Evolutionary conservation across 2,113 vertebrate genomes (phyloP), one percentile per base, ranked within the genome.

Genomic region (Empidonax alnorum): DNA sequence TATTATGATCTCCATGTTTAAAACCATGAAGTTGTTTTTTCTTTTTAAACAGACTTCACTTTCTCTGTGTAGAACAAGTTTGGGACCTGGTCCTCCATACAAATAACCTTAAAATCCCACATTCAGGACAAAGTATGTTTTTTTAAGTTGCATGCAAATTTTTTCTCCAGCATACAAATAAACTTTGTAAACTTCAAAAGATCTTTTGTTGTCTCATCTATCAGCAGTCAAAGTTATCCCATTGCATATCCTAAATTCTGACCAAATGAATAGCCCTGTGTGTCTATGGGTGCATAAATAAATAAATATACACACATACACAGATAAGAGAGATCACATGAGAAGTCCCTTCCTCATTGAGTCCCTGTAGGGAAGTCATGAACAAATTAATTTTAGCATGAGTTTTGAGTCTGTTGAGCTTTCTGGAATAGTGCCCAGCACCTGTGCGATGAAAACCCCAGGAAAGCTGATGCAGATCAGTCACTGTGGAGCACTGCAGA

Each of bases 241-340:
- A 37, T 53, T 63, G 22, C 3, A 13, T 42, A 76, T 49, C 25
- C 39, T 42, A 47, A 67, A 75, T 25, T 67, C n/a, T 4, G 1
- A 59, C 13, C 9, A 42, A 13, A 21, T 6, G 7, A 31, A 49
- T 20, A 75, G 35, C 25, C 27, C 31, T 74, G 2, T 31, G 35
- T 18, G 14, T 37, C 14, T 19, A 42, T 27, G 10, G 9, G 21
- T 46, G 14, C 22, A 12, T 42, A 49, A 24, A 72, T 24, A 13
- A 30, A 71, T 30, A 21, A 8, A 27, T 8, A 22, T 3, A 55
- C 1, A 52, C 3, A 50, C 0, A 59, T 1, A 63, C 2, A 52
- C 0, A 55, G 8, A 16, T 9, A 44, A 21, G 4, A 67, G 14
- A 39, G 9, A 49, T 11, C 4, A 30, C 18, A 6, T 21, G 77